Percentiles rank a stretch among this genome's conserved stretches.
phyloP scores from a whole-genome alignment of 2,888 invertebrate species.

The Pedicia rivosa region DNA sequence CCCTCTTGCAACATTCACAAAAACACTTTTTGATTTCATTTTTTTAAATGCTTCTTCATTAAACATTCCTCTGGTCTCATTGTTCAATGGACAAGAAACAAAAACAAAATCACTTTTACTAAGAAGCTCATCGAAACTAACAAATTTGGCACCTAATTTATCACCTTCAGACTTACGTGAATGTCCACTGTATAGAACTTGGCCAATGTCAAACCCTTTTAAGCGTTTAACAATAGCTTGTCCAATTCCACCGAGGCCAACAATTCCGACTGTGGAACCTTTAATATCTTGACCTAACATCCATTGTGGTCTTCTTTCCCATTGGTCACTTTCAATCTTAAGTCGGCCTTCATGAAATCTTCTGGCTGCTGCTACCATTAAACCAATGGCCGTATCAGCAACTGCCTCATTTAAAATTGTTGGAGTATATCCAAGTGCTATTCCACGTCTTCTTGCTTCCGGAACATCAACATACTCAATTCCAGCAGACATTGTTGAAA shows the following conservation, averaged over 20 bases:
- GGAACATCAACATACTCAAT: slow-evolving; percentile 58
- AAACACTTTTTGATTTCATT: slow-evolving; percentile 50
- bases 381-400: slow-evolving; percentile 58
- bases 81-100: slow-evolving; percentile 40
- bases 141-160: slow-evolving; percentile 38
- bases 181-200: slow-evolving; percentile 53
- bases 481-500: slow-evolving; percentile 67
- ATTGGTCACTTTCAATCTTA: slow-evolving; percentile 36
- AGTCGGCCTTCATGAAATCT: slow-evolving; percentile 52
- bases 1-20: slow-evolving; percentile 52
- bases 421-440: slow-evolving; percentile 59
- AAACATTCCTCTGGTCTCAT: slow-evolving; percentile 44
- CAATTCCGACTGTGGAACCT: slow-evolving; percentile 57
- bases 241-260: slow-evolving; percentile 61
- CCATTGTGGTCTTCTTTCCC: slow-evolving; percentile 50
- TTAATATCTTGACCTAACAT: slow-evolving; percentile 54
- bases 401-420: slow-evolving; percentile 51
- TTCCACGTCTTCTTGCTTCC: slow-evolving; percentile 44
- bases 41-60: slow-evolving; percentile 39
- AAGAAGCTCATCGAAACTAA: slow-evolving; percentile 41
- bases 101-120: slow-evolving; percentile 49
- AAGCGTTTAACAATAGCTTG: slow-evolving; percentile 50
- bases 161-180: slow-evolving; percentile 42
- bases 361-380: slow-evolving; percentile 53
- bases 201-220: slow-evolving; percentile 46